Conservation (phyloP, 2,113 vertebrate genomes). For the Pygathrix nemaeus region DNA sequence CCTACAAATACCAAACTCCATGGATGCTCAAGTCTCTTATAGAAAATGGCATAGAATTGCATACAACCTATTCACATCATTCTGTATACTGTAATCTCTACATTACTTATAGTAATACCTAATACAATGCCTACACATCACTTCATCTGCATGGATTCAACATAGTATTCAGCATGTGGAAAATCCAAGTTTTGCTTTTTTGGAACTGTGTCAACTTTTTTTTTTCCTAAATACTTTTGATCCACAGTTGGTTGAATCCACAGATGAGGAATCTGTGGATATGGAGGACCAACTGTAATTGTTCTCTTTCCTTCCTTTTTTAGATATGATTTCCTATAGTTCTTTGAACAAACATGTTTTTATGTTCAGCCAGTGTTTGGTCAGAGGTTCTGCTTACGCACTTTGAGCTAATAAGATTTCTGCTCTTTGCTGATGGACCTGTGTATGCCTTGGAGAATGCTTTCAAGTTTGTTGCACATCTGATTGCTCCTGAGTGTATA, state of each 20-base stretch:
- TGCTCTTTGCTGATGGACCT: neutral
- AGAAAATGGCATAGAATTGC: too few species aligned
- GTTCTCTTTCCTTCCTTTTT: neutral
- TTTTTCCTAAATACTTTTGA: neutral
- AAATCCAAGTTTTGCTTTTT: neutral
- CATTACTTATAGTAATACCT: neutral
- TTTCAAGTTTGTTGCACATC: neutral
- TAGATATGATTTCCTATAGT: neutral
- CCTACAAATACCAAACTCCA: too few species aligned
- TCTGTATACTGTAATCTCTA: neutral
- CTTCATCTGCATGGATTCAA: neutral
- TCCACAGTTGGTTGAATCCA: neutral
- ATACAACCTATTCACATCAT: too few species aligned
- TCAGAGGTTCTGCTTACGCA: neutral
- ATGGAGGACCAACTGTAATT: neutral
- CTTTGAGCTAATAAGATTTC: neutral
- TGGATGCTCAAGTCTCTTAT: too few species aligned
- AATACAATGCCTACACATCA: neutral
- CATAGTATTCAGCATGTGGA: neutral
- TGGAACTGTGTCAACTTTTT: neutral
- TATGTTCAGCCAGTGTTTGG: neutral
- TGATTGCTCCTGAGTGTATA: neutral
- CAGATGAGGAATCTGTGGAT: neutral
- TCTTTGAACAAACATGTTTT: neutral
- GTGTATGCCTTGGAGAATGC: neutral